Evolutionary conservation across 2,113 vertebrate species (phyloP).

Genomic region (Dasyornis broadbenti): DNA sequence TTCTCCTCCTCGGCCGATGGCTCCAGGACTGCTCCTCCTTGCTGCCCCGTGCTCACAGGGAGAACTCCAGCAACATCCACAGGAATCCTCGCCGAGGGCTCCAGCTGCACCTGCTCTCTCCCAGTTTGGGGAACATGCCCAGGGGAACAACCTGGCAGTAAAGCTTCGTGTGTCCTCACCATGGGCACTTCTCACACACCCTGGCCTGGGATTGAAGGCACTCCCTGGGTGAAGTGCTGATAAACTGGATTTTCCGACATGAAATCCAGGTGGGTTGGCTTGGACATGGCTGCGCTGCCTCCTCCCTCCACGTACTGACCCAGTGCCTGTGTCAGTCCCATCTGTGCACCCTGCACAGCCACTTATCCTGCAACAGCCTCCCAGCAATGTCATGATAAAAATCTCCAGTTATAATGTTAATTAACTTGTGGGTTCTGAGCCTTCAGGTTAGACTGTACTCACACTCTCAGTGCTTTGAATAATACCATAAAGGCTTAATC

Average conservation of each 20-base stretch:
- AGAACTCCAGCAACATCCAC: neutral
- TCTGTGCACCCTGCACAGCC: neutral
- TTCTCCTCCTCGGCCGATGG: neutral
- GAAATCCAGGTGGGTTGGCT: neutral
- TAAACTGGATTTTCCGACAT: neutral
- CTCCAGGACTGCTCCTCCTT: neutral
- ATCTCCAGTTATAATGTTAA: neutral
- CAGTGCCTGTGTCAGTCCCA: neutral
- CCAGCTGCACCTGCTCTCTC: neutral
- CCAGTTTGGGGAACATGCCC: neutral
- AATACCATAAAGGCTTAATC: neutral
- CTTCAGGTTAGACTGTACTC: neutral
- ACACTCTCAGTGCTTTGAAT: neutral
- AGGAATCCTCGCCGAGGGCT: neutral
- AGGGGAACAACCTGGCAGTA: neutral
- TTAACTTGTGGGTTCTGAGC: neutral
- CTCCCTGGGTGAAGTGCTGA: accelerated
- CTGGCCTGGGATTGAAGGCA: neutral
- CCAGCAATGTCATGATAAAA: neutral
- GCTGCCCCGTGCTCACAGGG: neutral
- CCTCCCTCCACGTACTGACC: neutral
- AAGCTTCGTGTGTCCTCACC: neutral
- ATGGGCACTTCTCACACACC: neutral
- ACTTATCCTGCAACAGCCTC: neutral
- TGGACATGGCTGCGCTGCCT: neutral